Conservation (phyloP, 1,140 invertebrate species). For the Drosophila miranda region DNA sequence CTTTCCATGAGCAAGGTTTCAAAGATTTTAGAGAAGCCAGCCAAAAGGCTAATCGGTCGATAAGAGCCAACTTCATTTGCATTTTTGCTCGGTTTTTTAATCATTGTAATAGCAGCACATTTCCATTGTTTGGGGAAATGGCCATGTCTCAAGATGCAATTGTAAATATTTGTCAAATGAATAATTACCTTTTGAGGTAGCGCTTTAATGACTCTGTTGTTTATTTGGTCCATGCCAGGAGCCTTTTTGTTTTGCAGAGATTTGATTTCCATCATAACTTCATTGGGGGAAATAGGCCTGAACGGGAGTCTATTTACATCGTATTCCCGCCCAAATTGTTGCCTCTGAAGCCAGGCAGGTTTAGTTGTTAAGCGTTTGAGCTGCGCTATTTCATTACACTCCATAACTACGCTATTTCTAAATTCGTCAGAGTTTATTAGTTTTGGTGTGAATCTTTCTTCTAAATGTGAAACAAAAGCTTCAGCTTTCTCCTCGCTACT, state of each 20-base stretch:
- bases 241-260: background rate
- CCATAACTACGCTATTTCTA: too few species aligned
- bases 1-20: too few species aligned
- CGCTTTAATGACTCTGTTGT: conserved; percentile 3
- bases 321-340: too few species aligned
- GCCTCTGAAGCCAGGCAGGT: too few species aligned
- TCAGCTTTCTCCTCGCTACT: background rate
- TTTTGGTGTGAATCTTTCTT: background rate
- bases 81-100: conserved; percentile 16
- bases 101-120: conserved; percentile 1
- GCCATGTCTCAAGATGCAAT: background rate
- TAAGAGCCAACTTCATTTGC: background rate
- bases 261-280: background rate
- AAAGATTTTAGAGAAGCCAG: too few species aligned
- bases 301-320: background rate
- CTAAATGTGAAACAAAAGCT: background rate
- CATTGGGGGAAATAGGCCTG: background rate
- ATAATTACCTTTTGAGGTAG: background rate
- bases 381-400: too few species aligned
- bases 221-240: conserved; percentile 4
- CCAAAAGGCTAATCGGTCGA: too few species aligned
- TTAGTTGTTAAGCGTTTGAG: too few species aligned
- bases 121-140: conserved; percentile 22
- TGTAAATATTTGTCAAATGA: background rate
- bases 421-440: too few species aligned